Evolutionary conservation across 2,797 vertebrate genomes (phyloP).

Genomic region (Coregonus sp.): DNA sequence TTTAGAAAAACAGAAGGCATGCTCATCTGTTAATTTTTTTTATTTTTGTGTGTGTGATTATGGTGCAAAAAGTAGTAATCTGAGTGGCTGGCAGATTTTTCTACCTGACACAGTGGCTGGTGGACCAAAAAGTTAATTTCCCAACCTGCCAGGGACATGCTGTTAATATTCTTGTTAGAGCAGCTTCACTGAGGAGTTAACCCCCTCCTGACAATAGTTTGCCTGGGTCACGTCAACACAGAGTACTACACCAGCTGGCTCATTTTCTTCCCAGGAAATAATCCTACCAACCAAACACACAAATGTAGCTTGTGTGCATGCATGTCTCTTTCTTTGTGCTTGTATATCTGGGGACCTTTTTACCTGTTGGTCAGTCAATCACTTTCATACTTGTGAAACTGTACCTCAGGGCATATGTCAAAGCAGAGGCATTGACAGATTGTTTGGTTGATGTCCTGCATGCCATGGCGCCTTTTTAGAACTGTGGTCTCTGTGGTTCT

Average conservation of each 20-base stretch:
- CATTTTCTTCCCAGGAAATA: neutral
- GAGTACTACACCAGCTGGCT: constrained; percentile 30
- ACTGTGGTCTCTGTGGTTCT: neutral
- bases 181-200: constrained; percentile 48
- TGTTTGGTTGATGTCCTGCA: no score
- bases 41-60: no score
- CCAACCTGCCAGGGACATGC: constrained; percentile 47
- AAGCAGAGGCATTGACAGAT: neutral
- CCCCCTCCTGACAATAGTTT: constrained; percentile 42
- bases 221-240: constrained; percentile 53
- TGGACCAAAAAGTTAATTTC: no score
- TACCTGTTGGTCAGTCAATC: neutral
- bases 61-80: no score
- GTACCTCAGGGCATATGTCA: no score
- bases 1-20: no score
- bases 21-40: no score
- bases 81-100: no score
- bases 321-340: no score
- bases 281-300: neutral
- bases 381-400: no score
- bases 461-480: neutral
- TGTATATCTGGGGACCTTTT: neutral
- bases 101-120: no score
- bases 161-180: constrained; percentile 69
- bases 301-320: no score